Conservation (phyloP, 2,797 vertebrate genomes). For the Notolepis coatsorum region DNA sequence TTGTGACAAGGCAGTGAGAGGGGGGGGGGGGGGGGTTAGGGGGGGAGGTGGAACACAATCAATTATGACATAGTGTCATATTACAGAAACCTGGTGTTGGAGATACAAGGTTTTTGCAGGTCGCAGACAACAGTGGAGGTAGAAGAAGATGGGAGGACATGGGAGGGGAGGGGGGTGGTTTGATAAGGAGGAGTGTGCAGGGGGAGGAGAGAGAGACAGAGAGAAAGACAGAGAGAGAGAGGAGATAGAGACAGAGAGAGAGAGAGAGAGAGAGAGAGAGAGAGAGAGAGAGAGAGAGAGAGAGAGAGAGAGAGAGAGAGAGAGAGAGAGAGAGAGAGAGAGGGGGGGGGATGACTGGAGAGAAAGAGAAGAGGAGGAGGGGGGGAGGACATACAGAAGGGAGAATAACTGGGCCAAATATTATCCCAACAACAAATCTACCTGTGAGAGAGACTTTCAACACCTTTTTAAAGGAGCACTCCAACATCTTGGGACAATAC, state of each 20-base stretch:
- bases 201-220: too few species aligned
- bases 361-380: neutral
- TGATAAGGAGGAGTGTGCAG: too few species aligned
- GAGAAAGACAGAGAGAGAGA: too few species aligned
- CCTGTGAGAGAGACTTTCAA: constrained; percentile 33
- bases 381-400: constrained; percentile 9
- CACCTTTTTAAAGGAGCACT: too few species aligned
- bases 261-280: neutral
- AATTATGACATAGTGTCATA: too few species aligned
- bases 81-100: too few species aligned
- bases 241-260: neutral
- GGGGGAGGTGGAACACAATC: too few species aligned
- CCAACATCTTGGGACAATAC: too few species aligned
- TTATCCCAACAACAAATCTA: constrained; percentile 41
- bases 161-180: too few species aligned
- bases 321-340: neutral
- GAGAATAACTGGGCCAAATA: constrained; percentile 49
- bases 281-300: neutral
- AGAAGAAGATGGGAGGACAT: too few species aligned
- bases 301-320: constrained; percentile 1
- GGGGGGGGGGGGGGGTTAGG: neutral
- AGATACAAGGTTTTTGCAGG: too few species aligned
- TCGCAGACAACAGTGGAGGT: too few species aligned
- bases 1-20: constrained; percentile 3
- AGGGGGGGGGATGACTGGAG: constrained; percentile 8